Conservation (phyloP, 2,888 invertebrate species). For the Ypsolopha sequella region DNA sequence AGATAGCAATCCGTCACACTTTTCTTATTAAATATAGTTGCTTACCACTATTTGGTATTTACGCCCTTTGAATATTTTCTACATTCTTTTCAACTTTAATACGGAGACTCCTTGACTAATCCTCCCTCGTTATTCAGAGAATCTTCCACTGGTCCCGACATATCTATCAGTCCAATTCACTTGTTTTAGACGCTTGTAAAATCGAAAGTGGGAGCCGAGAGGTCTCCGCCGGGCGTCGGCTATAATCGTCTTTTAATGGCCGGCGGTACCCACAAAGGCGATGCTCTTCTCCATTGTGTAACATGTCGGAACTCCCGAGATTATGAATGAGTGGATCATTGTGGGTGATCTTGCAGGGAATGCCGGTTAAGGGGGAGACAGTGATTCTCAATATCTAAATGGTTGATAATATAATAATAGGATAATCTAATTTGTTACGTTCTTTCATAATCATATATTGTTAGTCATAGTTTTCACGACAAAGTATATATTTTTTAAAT, state of each 20-base stretch:
- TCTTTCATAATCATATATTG: too few species aligned
- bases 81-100: not conserved
- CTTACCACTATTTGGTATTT: too few species aligned
- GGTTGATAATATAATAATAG: too few species aligned
- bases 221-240: slow-evolving; percentile 32
- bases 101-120: not conserved
- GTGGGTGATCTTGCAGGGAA: slow-evolving; percentile 4
- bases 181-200: slow-evolving; percentile 50
- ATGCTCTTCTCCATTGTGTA: slow-evolving; percentile 25
- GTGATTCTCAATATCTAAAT: too few species aligned
- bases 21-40: too few species aligned
- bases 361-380: not conserved
- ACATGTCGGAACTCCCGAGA: slow-evolving; percentile 12
- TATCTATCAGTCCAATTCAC: not conserved
- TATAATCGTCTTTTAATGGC: slow-evolving; percentile 62
- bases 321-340: slow-evolving; percentile 4
- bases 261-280: slow-evolving; percentile 50
- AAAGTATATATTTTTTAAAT: too few species aligned
- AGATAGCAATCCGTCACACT: too few species aligned
- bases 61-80: too few species aligned
- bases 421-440: too few species aligned
- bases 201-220: slow-evolving; percentile 60
- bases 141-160: not conserved
- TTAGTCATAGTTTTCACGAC: too few species aligned
- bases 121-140: not conserved